Evolutionary conservation across 2,888 invertebrate genomes (phyloP), one percentile per base, ranked within the genome.

Genomic region (Melanargia galathea): DNA sequence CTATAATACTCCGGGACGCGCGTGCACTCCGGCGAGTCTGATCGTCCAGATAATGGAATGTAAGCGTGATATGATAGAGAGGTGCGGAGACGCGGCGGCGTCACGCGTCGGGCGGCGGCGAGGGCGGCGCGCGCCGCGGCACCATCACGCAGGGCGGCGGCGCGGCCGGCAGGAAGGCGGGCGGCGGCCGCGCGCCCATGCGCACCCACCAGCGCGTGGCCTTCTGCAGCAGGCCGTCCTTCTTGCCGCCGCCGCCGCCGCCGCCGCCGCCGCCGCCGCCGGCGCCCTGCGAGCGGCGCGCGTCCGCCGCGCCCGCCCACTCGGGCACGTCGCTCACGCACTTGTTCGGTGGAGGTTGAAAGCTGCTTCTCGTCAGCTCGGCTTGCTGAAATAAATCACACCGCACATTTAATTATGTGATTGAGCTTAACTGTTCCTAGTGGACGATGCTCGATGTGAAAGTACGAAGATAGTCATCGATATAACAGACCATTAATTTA

Each of bases 291-390:
- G 67, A 71, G 22, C 75, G 73, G 71, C 78, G 73, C 69, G 73
- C 75, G 65, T 71, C 78, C 71, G 74, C 78, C 66, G 76, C 80
- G 71, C 82, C 86, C 75, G 90, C 90, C 91, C 91, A 92, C 81
- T 93, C 93, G 76, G 93, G 93, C 84, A 93, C 93, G 91, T 94
- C 93, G 90, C 93, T 92, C 83, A 93, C 93, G 84, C 93, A 93
- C 85, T 93, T 93, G 88, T 94, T 94, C 79, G 93, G 93, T 75
- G 93, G 93, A 76, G 93, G 93, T 84, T 93, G 93, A 71, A 93
- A 93, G 77, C 93, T 93, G 84, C 93, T 93, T 82, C 93, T 92
- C 80, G 93, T 93, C 89, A 94, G 92, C 90, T 94, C 93, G 85
- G 93, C 93, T 92, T 93, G 93, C 93, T 93, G 87, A 33, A 87